These are phyloP conservation scores for Anthrax anthrax DNA, from an alignment of 2,888 invertebrate species.

Conservation along the genomic window DNA sequence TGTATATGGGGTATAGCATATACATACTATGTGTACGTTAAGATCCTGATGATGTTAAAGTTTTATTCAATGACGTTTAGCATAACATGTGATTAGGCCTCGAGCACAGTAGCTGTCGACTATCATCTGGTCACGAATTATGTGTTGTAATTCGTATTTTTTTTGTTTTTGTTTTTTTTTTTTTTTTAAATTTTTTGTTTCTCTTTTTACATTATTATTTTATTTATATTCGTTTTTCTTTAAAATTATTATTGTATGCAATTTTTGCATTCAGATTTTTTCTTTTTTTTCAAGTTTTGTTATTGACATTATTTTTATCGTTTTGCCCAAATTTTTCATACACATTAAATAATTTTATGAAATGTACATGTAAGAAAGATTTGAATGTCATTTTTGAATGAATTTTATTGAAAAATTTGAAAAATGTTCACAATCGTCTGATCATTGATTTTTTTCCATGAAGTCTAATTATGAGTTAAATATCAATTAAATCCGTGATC, in stretches of 20 bases:
- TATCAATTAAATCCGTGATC: no score
- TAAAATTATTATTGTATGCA: no score
- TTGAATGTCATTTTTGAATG: no score
- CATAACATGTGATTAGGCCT: slow-evolving; percentile 11
- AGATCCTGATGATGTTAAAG: neutral
- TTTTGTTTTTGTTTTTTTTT: neutral
- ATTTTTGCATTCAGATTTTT: neutral
- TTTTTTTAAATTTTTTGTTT: neutral
- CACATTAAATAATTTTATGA: no score
- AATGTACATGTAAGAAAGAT: no score
- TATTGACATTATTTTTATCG: no score
- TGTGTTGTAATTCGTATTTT: slow-evolving; percentile 1
- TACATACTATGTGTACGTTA: neutral
- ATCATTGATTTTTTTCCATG: no score
- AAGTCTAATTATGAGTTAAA: no score
- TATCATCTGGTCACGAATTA: slow-evolving; percentile 10
- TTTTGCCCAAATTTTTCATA: no score
- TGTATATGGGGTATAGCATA: no score
- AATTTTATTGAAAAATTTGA: no score
- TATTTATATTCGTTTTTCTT: neutral
- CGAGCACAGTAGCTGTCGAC: slow-evolving; percentile 9
- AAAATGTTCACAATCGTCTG: no score
- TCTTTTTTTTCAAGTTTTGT: neutral
- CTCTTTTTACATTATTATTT: neutral
- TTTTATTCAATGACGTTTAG: slow-evolving; percentile 8